A percentile compares a stretch with the other conserved stretches of the same genome.
These are phyloP conservation scores for Uloborus diversus DNA, from an alignment of 1,140 invertebrate genomes.

Conservation along the genomic window DNA sequence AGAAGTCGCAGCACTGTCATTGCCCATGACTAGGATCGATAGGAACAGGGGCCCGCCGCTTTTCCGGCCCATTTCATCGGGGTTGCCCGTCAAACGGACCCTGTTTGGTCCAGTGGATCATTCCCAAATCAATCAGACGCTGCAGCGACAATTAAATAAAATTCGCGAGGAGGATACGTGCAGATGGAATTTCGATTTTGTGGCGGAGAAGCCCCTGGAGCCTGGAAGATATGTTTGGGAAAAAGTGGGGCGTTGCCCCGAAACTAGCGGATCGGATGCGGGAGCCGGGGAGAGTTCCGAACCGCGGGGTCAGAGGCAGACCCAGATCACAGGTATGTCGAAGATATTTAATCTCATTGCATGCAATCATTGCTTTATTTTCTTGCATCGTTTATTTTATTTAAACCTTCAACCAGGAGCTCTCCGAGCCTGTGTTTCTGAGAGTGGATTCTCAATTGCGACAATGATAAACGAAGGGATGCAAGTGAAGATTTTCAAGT, in stretches of 20 bases:
- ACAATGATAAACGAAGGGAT: no score
- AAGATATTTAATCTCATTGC: no score
- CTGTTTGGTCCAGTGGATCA: slow-evolving; percentile 53
- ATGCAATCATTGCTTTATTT: no score
- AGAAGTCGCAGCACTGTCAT: slow-evolving; percentile 13
- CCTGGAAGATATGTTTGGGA: slow-evolving; percentile 53
- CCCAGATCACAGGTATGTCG: slow-evolving; percentile 19
- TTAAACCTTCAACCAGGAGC: no score
- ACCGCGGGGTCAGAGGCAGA: neutral
- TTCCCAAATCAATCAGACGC: neutral
- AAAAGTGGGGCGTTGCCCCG: neutral
- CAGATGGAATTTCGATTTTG: slow-evolving; percentile 58
- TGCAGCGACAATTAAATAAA: slow-evolving; percentile 7
- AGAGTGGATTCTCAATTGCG: no score
- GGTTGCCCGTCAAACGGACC: neutral
- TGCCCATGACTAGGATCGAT: neutral
- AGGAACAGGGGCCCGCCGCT: neutral
- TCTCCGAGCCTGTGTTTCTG: no score
- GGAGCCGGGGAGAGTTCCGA: neutral
- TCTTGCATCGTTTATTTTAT: no score
- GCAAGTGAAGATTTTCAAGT: no score
- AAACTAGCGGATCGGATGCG: neutral
- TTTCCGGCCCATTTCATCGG: neutral
- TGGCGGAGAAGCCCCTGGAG: slow-evolving; percentile 28
- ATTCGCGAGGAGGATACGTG: neutral